Evolutionary conservation across 2,797 vertebrate genomes (phyloP).

Genomic region (Hypotaenidia philippensis): DNA sequence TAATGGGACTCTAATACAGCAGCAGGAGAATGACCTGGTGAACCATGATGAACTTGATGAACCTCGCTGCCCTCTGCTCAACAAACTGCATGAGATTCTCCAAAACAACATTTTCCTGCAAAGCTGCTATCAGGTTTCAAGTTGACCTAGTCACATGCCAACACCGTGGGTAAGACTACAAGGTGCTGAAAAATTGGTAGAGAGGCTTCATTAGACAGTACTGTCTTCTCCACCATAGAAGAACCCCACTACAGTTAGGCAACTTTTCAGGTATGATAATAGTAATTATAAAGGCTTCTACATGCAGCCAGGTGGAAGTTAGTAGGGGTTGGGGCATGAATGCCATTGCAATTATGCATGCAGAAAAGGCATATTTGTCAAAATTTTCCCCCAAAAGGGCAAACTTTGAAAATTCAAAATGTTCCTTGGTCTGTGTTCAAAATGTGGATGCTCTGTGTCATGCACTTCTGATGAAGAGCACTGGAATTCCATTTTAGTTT

Average conservation of each 20-base stretch:
- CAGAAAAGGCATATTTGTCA: neutral
- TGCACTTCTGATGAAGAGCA: rapidly evolving
- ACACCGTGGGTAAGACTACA: neutral
- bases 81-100: neutral
- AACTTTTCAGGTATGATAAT: neutral
- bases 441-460: neutral
- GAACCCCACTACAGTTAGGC: neutral
- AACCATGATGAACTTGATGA: rapidly evolving
- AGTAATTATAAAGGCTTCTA: neutral
- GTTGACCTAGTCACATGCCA: neutral
- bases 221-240: neutral
- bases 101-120: neutral
- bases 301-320: neutral
- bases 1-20: neutral
- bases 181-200: neutral
- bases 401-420: neutral
- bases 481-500: neutral
- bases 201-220: rapidly evolving
- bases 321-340: neutral
- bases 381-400: neutral
- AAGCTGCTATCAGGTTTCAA: neutral
- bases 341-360: neutral
- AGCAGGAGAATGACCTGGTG: neutral
- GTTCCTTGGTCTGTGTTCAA: neutral
- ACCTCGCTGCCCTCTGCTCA: neutral